These are phyloP conservation scores for Chaitophorus viminalis DNA, from an alignment of 2,888 invertebrate genomes.

Conservation along the genomic window DNA sequence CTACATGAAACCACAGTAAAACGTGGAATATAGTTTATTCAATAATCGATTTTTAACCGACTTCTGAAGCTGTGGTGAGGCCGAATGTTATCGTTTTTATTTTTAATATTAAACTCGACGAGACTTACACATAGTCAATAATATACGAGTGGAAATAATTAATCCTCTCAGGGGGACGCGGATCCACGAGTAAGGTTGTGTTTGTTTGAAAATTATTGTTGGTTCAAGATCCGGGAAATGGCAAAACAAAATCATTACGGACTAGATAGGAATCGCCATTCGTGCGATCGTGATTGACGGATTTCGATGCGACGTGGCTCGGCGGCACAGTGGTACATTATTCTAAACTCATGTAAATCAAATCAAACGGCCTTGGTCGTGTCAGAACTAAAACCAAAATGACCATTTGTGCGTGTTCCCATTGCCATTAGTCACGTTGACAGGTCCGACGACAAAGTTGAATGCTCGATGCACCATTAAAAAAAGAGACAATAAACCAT, in stretches of 20 bases:
- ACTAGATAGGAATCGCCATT: background rate
- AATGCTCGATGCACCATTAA: conserved; percentile 10
- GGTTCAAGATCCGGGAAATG: background rate
- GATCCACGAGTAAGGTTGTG: background rate
- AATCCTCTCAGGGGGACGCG: too few relatives aligned
- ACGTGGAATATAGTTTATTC: too few relatives aligned
- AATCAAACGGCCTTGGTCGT: conserved; percentile 5
- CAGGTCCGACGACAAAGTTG: background rate
- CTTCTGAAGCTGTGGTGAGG: too few relatives aligned
- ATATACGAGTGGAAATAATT: too few relatives aligned
- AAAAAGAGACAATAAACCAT: conserved; percentile 10
- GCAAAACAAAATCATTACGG: conserved; percentile 2
- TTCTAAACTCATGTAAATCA: background rate
- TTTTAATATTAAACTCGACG: too few relatives aligned
- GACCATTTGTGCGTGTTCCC: conserved; percentile 16
- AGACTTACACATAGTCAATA: too few relatives aligned
- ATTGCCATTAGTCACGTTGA: conserved; percentile 10
- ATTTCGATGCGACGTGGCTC: background rate
- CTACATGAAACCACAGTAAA: too few relatives aligned
- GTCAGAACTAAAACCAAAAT: background rate
- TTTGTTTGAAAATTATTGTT: background rate
- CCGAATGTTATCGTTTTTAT: too few relatives aligned
- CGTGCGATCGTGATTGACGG: background rate
- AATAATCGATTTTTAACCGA: too few relatives aligned
- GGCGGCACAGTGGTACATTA: background rate